phyloP scores from a whole-genome alignment of 1,140 invertebrate species.

The Zophobas atratus region DNA sequence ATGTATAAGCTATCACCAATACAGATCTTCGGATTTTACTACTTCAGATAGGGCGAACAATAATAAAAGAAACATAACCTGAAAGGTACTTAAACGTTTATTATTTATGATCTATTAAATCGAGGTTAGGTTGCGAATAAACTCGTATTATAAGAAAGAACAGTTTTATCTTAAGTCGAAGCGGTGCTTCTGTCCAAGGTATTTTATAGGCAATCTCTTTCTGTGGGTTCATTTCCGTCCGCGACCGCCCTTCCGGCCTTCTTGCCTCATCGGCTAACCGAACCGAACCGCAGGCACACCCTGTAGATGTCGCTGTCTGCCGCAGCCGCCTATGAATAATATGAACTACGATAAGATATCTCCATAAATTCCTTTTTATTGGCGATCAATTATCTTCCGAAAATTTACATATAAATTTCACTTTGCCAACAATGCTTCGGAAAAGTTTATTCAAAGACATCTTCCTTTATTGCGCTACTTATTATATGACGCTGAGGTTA shows the following conservation, averaged over 20 bases:
- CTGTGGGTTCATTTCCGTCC: constrained; percentile 52
- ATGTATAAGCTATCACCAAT: constrained; percentile 37
- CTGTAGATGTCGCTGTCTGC: constrained; percentile 54
- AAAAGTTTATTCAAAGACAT: constrained; percentile 42
- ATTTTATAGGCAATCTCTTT: constrained; percentile 53
- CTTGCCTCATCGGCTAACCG: constrained; percentile 26
- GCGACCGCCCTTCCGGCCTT: constrained; percentile 46
- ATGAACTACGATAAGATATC: constrained; percentile 51
- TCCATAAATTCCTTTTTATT: constrained; percentile 55
- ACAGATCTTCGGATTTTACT: constrained; percentile 25
- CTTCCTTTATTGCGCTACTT: constrained; percentile 36
- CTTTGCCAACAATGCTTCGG: constrained; percentile 34
- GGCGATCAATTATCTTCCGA: constrained; percentile 50
- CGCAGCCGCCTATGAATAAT: constrained; percentile 54
- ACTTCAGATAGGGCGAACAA: constrained; percentile 22
- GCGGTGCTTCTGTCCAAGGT: constrained; percentile 48
- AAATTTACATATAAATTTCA: constrained; percentile 51
- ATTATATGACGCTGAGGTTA: constrained; percentile 28
- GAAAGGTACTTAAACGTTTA: constrained; percentile 40
- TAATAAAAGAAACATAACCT: constrained; percentile 40
- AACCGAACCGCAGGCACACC: constrained; percentile 48
- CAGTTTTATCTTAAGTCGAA: constrained; percentile 35
- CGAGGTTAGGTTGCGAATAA: constrained; percentile 30
- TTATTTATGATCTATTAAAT: constrained; percentile 43
- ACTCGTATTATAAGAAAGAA: constrained; percentile 29